Base-by-base conservation (phyloP, 2,888 invertebrate genomes). In the Danaus chrysippus region DNA sequence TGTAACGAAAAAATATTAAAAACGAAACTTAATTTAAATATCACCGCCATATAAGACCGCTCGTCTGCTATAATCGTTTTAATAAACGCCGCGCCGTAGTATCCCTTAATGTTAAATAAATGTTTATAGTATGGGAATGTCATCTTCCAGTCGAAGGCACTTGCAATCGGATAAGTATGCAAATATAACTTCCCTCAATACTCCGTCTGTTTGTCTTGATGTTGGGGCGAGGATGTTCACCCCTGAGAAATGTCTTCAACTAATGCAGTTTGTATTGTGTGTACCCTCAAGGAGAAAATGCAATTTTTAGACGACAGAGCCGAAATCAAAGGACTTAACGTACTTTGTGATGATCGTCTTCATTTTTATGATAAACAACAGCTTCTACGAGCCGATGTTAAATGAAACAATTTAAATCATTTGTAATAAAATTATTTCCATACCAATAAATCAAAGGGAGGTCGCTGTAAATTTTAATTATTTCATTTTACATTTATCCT, bases 161-260 rank as follows among this genome's bases (percentile, higher is more conserved):
- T 49, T 34, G 59, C 68, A 65, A 71, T 70, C 71, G 71, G 71
- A 73, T 73, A 73, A 73, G 70, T 73, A 73, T 73, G 73, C 71
- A 73, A 73, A 73, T 72, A 70, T 52, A 43, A 64, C 65, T 67
- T 66, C 63, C 67, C 65, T 56, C 62, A 64, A 64, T 63, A 65
- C 57, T 61, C 54, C 65, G 66, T 67, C 64, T 68, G 63, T 63
- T 64, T 68, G 65, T 61, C 59, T 67, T 46, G 34, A 11, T 58
- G 57, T 58, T 58, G 17, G 64, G 54, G 63, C 42, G 57, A 59
- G 55, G 44, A 15, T 49, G 49, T 17, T 49, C 49, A 6, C 49
- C 49, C 49, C 17, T 11, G 11, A 49, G 49, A 17, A 49, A 49
- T 49, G 63, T 63, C 61, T 53, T 15, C n/a, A 15, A 34, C 19